phyloP scores from a whole-genome alignment of 2,797 vertebrate species.

The Sphaeramia orbicularis region DNA sequence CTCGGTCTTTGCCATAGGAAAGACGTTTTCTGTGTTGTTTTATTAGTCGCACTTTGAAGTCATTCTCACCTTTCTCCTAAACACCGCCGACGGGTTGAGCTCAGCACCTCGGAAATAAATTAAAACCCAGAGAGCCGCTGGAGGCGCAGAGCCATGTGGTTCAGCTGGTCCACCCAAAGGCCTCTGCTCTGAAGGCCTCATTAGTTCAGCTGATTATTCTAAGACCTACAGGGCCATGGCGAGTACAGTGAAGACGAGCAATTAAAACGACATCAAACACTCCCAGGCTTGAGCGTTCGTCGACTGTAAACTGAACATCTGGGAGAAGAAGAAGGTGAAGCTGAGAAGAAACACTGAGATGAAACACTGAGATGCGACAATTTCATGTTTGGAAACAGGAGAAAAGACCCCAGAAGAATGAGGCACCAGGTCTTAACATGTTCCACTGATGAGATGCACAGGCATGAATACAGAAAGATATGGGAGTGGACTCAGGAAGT shows the following conservation, averaged over 20 bases:
- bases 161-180: constrained; percentile 18
- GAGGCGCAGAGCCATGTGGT: constrained; percentile 53
- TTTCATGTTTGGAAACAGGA: constrained; percentile 1
- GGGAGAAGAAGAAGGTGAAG: background rate
- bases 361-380: constrained; percentile 11
- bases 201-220: constrained; percentile 52
- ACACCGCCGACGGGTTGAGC: constrained; percentile 38
- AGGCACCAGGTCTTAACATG: constrained; percentile 19
- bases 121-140: constrained; percentile 57
- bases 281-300: background rate
- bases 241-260: constrained; percentile 11
- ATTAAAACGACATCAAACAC: constrained; percentile 9
- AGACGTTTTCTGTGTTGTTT: constrained; percentile 28
- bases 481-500: background rate
- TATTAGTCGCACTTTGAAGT: constrained; percentile 63
- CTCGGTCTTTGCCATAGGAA: constrained; percentile 19
- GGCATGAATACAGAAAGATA: constrained; percentile 3
- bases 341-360: too few species aligned
- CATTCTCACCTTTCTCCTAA: constrained; percentile 61
- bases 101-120: constrained; percentile 47
- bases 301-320: constrained; percentile 3
- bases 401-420: constrained; percentile 14
- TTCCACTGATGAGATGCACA: constrained; percentile 20
- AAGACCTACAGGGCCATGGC: constrained; percentile 25
- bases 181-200: constrained; percentile 59